Evolutionary conservation across 2,888 invertebrate genomes (phyloP).

Genomic region (Lymantria monacha): DNA sequence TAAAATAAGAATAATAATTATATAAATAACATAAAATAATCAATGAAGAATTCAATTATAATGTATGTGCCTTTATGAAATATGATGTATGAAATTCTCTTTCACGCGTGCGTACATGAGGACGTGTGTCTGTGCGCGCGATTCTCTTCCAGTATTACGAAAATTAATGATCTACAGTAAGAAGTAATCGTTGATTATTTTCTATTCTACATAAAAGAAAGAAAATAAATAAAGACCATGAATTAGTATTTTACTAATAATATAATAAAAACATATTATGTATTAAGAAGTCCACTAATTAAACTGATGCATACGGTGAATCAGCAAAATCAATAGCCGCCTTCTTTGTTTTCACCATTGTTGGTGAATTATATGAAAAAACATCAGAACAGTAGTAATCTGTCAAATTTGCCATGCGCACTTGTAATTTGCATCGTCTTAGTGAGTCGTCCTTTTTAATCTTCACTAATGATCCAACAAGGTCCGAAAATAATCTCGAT

Average conservation of each 20-base stretch:
- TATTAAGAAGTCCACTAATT: not conserved
- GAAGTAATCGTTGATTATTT: no score
- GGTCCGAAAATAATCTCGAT: constrained; percentile 44
- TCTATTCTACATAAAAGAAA: no score
- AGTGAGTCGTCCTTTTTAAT: not conserved
- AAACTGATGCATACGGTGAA: constrained; percentile 41
- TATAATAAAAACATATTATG: not conserved
- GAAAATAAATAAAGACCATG: no score
- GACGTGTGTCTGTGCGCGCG: no score
- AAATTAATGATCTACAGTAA: no score
- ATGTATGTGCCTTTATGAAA: no score
- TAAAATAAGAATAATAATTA: no score
- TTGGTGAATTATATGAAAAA: constrained; percentile 63
- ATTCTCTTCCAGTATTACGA: no score
- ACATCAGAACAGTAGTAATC: constrained; percentile 71
- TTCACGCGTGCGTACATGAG: no score
- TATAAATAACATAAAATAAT: no score
- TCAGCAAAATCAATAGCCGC: constrained; percentile 42
- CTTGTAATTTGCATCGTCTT: constrained; percentile 25
- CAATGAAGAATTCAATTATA: no score
- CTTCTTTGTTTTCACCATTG: constrained; percentile 61
- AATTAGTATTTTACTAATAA: not conserved
- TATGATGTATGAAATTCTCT: no score
- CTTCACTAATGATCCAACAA: constrained; percentile 33
- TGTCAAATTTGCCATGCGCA: constrained; percentile 51